Evolutionary conservation across 2,797 vertebrate species (phyloP).

Genomic region (Enteromius argenteus): DNA sequence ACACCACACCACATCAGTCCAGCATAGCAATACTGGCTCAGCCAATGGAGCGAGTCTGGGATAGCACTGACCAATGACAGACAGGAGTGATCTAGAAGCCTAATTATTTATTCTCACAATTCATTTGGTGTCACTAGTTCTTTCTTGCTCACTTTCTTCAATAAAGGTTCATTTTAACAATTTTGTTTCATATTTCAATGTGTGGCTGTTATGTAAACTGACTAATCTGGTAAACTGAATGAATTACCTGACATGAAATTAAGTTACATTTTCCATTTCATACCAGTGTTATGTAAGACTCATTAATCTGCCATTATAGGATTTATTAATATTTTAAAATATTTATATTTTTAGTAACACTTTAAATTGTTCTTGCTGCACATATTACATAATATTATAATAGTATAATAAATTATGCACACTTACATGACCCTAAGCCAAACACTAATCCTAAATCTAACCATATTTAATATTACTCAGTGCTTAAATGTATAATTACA

Average conservation of each 20-base stretch:
- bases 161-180: neutral
- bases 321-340: too few relatives aligned
- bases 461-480: too few relatives aligned
- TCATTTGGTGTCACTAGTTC: neutral
- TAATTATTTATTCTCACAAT: neutral
- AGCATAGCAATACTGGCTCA: neutral
- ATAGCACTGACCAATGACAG: neutral
- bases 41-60: neutral
- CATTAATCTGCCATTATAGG: neutral
- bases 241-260: neutral
- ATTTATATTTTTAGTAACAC: too few relatives aligned
- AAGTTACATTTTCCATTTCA: neutral
- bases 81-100: neutral
- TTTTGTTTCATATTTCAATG: neutral
- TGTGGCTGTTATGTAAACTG: neutral
- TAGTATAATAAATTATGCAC: too few relatives aligned
- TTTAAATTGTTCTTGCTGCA: too few relatives aligned
- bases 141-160: neutral
- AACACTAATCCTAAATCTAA: too few relatives aligned
- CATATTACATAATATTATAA: too few relatives aligned
- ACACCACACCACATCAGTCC: neutral
- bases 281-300: neutral
- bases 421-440: too few relatives aligned
- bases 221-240: neutral
- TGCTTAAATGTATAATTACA: too few relatives aligned